Conservation (phyloP, 2,888 invertebrate genomes). For the Thecocarcelia acutangulata region DNA sequence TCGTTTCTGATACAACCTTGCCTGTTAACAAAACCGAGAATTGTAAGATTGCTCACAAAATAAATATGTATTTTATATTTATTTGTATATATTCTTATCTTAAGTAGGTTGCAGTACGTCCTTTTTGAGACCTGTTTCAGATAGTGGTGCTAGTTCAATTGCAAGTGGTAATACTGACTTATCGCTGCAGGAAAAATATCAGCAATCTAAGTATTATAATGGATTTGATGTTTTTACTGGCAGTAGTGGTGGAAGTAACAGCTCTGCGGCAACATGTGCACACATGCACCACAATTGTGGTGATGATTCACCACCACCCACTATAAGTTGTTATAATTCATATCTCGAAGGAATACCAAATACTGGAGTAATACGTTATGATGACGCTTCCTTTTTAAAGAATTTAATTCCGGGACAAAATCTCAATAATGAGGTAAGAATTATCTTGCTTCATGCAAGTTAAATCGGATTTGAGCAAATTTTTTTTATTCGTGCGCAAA, state of each 20-base stretch:
- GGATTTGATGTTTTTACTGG: constrained; percentile 79
- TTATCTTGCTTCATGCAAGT: neutral
- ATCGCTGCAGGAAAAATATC: constrained; percentile 78
- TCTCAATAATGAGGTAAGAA: constrained; percentile 80
- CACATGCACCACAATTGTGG: constrained; percentile 79
- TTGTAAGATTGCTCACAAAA: constrained; percentile 46
- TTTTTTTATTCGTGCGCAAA: too few relatives aligned
- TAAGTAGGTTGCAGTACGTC: constrained; percentile 62
- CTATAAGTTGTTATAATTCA: constrained; percentile 79
- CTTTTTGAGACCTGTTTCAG: constrained; percentile 54
- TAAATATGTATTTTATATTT: neutral
- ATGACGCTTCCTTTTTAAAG: constrained; percentile 80
- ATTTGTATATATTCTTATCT: constrained; percentile 13
- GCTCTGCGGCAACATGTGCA: constrained; percentile 62
- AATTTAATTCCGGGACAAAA: constrained; percentile 81
- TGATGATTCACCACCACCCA: constrained; percentile 80
- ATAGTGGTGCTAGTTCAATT: constrained; percentile 45
- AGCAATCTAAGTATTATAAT: constrained; percentile 79
- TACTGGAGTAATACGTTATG: constrained; percentile 80
- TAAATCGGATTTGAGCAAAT: neutral
- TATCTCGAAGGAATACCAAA: constrained; percentile 81
- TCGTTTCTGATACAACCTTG: constrained; percentile 56
- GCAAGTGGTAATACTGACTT: constrained; percentile 57
- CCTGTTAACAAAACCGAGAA: constrained; percentile 60
- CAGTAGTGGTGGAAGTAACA: constrained; percentile 57